Evolutionary conservation across 1,140 invertebrate genomes (phyloP), one percentile per base, ranked within the genome.

Genomic region (Apis cerana): DNA sequence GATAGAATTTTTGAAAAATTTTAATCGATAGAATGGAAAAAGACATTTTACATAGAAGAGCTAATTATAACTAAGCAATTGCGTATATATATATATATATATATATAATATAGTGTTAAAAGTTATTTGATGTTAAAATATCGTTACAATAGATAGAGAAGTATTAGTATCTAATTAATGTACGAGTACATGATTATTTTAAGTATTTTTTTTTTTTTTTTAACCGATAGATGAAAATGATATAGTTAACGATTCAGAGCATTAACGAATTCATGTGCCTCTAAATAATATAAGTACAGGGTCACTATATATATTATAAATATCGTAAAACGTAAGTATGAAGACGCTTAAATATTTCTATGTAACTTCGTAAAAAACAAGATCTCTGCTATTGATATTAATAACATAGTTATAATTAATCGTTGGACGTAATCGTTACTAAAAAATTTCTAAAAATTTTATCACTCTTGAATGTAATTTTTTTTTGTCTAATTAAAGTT

Each of bases 321-420:
- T 87, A 76, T 82, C 54, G 23, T 85, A 65, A 88, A 70, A 84
- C 79, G 84, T 89, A 88, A 89, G 81, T 88, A 88, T 85, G 81
- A 88, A 85, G 84, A 88, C 80, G 86, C 80, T 86, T 88, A 88
- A 81, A 71, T 78, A 83, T 83, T 77, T 85, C 62, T 75, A 88
- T 79, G 33, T 88, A 85, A 62, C 79, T 27, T 62, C 27, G 10
- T 79, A 58, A 69, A 68, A 69, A 52, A 33, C 67, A 64, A 21
- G 43, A 82, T 71, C 27, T 69, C 21, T 77, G 67, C 54, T 82
- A 75, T 79, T 33, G 9, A 76, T 79, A 67, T 52, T 77, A 78
- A 54, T 61, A 75, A 43, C 65, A 52, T 58, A 78, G 80, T 64
- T 85, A 56, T 82, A 86, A 61, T 83, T 72, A 72, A 83, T 76